Evolutionary conservation across 2,113 vertebrate genomes (phyloP), one percentile per base, ranked within the genome.

Genomic region (Percopsis transmontana): DNA sequence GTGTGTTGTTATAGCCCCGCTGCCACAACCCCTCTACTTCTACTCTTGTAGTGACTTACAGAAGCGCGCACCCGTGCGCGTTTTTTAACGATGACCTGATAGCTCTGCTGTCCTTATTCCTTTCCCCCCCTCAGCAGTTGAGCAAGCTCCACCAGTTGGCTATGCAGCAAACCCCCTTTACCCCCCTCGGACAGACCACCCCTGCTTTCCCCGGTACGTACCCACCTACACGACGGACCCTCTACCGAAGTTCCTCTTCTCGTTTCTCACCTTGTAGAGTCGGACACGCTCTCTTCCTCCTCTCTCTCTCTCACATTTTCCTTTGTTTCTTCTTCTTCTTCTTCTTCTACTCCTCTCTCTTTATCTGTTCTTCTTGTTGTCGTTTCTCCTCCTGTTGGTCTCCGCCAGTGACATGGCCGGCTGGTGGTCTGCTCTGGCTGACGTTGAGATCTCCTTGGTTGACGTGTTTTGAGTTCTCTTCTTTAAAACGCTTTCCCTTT

Each of bases 91-190:
- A 97, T 97, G 94, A 97, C 94, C 96, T 97, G 95, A 97, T 97
- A 97, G 97, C 92, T 96, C 94, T 98, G 94, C 90, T 97, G 94
- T 97, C 96, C 82, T 87, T 95, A 96, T 97, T 95, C 95, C 92
- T 92, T 88, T 93, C 95, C 94, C 80, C 94, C 94, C 94, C 86
- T 94, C 94, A 98, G 97, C 97, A 99, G 96, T 94, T 99, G 96
- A 99, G 95, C 96, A 99, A 99, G 96, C 97, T 99, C 94, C 97
- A 99, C 96, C 97, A 99, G 96, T 93, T 99, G 96, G 97, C 97
- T 97, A 96, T 98, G 96, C 97, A 98, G 97, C 96, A 98, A 97
- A 95, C 95, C 95, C 97, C 97, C 89, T 98, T 98, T 97, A 97
- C 96, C 93, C 94, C 95, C 93, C 95, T 96, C 86, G 95, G 95